A percentile compares a stretch with the other conserved stretches of the same genome.
These are phyloP conservation scores for Gnatocerus cornutus DNA, from an alignment of 2,888 invertebrate species.

Conservation along the genomic window DNA sequence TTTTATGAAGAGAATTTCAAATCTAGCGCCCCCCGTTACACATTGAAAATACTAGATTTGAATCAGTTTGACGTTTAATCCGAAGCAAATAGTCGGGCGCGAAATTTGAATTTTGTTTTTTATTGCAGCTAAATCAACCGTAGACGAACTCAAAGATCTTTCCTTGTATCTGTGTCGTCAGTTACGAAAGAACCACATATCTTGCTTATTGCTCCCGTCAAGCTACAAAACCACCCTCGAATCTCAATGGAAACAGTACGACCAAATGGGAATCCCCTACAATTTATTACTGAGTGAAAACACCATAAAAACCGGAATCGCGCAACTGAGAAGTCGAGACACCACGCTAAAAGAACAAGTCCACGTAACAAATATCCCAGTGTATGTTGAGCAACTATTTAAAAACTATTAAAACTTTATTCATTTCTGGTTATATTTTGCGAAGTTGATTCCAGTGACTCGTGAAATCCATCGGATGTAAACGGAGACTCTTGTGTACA, in stretches of 20 bases:
- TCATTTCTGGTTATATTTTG: slow-evolving; percentile 57
- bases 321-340: slow-evolving; percentile 78
- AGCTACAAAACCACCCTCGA: slow-evolving; percentile 67
- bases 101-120: too few relatives aligned
- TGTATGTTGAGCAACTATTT: slow-evolving; percentile 75
- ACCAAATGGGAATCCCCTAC: slow-evolving; percentile 82
- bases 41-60: too few relatives aligned
- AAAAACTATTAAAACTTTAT: slow-evolving; percentile 66
- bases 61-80: too few relatives aligned
- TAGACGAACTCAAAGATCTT: slow-evolving; percentile 73
- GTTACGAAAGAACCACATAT: slow-evolving; percentile 70
- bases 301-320: slow-evolving; percentile 82
- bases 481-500: slow-evolving; percentile 67
- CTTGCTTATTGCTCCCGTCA: slow-evolving; percentile 67
- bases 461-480: slow-evolving; percentile 67
- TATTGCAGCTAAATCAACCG: slow-evolving; percentile 50
- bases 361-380: slow-evolving; percentile 78
- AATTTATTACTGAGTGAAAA: slow-evolving; percentile 80
- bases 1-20: too few relatives aligned
- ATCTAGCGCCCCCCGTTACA: too few relatives aligned
- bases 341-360: slow-evolving; percentile 82
- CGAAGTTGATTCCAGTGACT: slow-evolving; percentile 65
- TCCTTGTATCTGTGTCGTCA: slow-evolving; percentile 74
- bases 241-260: slow-evolving; percentile 72
- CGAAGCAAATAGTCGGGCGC: too few relatives aligned